Evolutionary conservation across 2,888 invertebrate genomes (phyloP).

Genomic region (Clistopyga incitator): DNA sequence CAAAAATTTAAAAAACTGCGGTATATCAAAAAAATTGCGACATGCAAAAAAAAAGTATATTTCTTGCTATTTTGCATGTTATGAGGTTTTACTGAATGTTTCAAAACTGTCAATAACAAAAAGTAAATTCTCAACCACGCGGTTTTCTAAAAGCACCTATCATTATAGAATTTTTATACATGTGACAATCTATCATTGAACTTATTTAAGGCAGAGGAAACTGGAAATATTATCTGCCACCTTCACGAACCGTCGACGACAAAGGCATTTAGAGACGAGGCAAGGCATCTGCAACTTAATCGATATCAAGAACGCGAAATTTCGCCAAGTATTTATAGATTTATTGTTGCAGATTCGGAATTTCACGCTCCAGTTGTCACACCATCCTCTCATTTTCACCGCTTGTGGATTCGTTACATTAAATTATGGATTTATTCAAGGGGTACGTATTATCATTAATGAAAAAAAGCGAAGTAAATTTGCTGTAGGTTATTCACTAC

Average conservation of each 20-base stretch:
- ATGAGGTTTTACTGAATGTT: no score
- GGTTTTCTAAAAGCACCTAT: no score
- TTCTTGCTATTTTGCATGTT: no score
- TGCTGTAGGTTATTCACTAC: no score
- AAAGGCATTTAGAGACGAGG: conserved; percentile 74
- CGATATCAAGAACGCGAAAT: not conserved
- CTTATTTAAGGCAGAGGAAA: conserved; percentile 70
- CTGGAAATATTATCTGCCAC: conserved; percentile 76
- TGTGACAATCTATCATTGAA: not conserved
- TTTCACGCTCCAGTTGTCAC: conserved; percentile 76
- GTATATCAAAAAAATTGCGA: no score
- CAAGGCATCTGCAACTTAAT: conserved; percentile 30
- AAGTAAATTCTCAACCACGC: no score
- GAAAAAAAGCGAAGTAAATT: no score
- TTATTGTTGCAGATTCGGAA: conserved; percentile 72
- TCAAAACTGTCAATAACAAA: no score
- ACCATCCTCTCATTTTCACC: conserved; percentile 75
- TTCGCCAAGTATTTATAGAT: not conserved
- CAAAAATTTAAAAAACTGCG: no score
- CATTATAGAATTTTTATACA: not conserved
- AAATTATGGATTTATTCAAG: conserved; percentile 73
- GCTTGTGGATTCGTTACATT: conserved; percentile 76
- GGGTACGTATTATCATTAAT: conserved; percentile 66
- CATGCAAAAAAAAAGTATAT: no score
- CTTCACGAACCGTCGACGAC: conserved; percentile 74